Conservation (phyloP, 2,888 invertebrate species). For the Eucriotettix oculatus region DNA sequence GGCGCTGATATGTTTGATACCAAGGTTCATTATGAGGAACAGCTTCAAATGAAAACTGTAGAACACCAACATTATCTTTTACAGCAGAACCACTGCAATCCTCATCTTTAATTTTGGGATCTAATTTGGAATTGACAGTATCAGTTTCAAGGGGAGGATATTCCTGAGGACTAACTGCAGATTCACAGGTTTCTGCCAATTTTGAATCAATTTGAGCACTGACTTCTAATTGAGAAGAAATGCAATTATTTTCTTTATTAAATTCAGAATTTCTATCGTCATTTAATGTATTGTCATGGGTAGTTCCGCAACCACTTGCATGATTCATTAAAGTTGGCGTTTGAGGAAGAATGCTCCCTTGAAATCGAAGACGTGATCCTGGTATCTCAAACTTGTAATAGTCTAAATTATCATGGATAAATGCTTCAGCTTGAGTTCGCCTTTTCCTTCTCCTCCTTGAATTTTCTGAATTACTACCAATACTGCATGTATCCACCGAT, state of each 20-base stretch:
- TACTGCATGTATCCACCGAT: constrained; percentile 3
- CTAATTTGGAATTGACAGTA: background rate
- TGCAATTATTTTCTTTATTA: constrained; percentile 13
- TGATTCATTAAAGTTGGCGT: background rate
- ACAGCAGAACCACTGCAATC: background rate
- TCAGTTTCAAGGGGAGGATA: no score
- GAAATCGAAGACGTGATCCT: constrained; percentile 29
- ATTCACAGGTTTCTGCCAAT: no score
- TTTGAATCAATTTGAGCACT: no score
- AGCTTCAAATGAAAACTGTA: constrained; percentile 58
- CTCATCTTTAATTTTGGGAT: background rate
- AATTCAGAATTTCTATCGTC: constrained; percentile 4
- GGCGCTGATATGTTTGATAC: constrained; percentile 61
- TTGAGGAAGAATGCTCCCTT: constrained; percentile 14
- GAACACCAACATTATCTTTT: constrained; percentile 30
- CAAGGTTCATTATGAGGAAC: constrained; percentile 58
- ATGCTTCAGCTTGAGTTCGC: constrained; percentile 37
- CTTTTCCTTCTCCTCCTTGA: constrained; percentile 22
- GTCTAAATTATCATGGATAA: constrained; percentile 39
- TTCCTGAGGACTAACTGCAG: no score
- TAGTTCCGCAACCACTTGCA: background rate
- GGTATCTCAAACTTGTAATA: constrained; percentile 36
- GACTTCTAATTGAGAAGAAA: background rate
- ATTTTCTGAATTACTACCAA: constrained; percentile 7
- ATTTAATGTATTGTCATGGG: constrained; percentile 15